Conservation (phyloP, 2,113 vertebrate genomes). For the Holacanthus passer region DNA sequence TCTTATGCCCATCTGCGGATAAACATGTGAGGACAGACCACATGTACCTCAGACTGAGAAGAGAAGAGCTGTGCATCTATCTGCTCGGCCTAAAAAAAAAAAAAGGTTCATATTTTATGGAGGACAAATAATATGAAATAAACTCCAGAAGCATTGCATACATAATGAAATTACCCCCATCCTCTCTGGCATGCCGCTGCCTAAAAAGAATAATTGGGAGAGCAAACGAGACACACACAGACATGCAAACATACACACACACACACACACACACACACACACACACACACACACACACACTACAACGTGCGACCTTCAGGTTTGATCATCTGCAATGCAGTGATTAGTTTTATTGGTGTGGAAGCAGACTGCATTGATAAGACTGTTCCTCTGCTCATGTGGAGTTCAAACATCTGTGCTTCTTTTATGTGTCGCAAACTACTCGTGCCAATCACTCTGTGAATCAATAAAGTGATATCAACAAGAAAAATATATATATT, state of each 20-base stretch:
- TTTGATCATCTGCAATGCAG: slow-evolving; percentile 80
- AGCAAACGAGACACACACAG: slow-evolving; percentile 26
- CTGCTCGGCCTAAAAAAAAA: slow-evolving; percentile 22
- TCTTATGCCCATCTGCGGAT: background rate
- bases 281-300: slow-evolving; percentile 24
- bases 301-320: slow-evolving; percentile 72
- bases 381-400: background rate
- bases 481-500: background rate
- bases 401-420: slow-evolving; percentile 1
- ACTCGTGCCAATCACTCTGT: background rate
- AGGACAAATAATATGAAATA: slow-evolving; percentile 58
- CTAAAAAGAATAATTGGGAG: slow-evolving; percentile 27
- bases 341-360: slow-evolving; percentile 72
- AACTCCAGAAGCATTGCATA: slow-evolving; percentile 41
- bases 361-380: slow-evolving; percentile 47
- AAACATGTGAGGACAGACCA: slow-evolving; percentile 7
- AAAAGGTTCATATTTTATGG: slow-evolving; percentile 60
- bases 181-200: slow-evolving; percentile 35
- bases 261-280: background rate
- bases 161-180: slow-evolving; percentile 48
- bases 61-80: slow-evolving; percentile 22
- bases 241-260: slow-evolving; percentile 23
- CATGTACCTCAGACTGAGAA: background rate
- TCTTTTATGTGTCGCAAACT: background rate
- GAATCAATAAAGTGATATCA: background rate